Evolutionary conservation across 2,888 invertebrate species (phyloP), one percentile per base, ranked within the genome.

Genomic region (Macrophya annulata): DNA sequence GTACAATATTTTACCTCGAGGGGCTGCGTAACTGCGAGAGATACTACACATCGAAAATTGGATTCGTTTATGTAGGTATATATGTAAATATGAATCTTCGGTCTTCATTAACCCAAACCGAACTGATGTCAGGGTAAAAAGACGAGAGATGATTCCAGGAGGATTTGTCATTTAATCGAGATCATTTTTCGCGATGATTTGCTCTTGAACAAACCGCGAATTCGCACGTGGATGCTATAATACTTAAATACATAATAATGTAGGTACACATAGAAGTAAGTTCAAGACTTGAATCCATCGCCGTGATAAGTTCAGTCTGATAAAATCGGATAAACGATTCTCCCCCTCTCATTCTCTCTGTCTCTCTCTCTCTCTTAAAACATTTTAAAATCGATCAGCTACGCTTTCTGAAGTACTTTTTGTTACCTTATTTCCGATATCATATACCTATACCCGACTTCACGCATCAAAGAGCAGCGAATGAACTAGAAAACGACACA

Each of bases 371-470:
- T 31, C 31, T 55, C 51, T 55, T 6, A 0, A 37, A 31, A 77
- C 31, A 10, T 77, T 77, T 25, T 77, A 12, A 25, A 51, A n/a
- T 55, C 77, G 55, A 77, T 51, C 55, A 31, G 77, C 25, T 25
- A 51, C 17, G 51, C 77, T 51, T 55, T 77, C 51, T n/a, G n/a
- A 55, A 77, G 55, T 77, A 55, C 55, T n/a, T 31, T 48, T 77
- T 43, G 55, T 77, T 77, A 77, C 37, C 55, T 37, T 40, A 55
- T 77, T 40, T 55, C 51, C n/a, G 12, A 55, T 25, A 37, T 55
- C 37, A 77, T 37, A 37, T 37, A 55, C 55, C 37, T 37, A 37
- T 37, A 55, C 55, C 37, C 17, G 55, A 45, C 3, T 55, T 77
- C 55, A 55, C 31, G 55, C 77, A 10, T 55, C 77, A 55, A 55